These are phyloP conservation scores for Yponomeuta plumbellus DNA, from an alignment of 2,888 invertebrate species.

Conservation along the genomic window DNA sequence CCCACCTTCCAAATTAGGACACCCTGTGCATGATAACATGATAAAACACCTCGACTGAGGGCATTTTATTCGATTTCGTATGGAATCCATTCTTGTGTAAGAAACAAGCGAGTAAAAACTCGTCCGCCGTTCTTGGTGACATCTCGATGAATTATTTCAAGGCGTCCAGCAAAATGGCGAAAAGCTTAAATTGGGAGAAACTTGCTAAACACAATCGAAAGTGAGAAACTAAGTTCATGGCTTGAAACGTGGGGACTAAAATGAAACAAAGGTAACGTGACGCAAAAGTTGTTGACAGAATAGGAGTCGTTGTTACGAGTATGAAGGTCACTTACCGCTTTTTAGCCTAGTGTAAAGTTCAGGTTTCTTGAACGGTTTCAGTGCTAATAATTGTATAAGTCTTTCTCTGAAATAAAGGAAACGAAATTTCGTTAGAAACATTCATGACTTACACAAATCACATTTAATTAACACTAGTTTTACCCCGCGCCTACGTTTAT, in stretches of 20 bases:
- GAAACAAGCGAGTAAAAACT: too few relatives aligned
- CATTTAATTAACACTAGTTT: neutral
- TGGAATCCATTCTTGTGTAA: too few relatives aligned
- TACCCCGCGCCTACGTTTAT: too few relatives aligned
- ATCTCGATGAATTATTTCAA: too few relatives aligned
- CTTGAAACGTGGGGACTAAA: constrained; percentile 29
- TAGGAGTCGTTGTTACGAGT: constrained; percentile 1
- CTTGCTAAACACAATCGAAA: too few relatives aligned
- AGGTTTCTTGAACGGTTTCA: constrained; percentile 95
- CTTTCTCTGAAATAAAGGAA: constrained; percentile 85
- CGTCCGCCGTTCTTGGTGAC: too few relatives aligned
- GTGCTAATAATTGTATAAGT: constrained; percentile 94
- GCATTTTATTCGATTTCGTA: too few relatives aligned
- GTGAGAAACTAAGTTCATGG: neutral
- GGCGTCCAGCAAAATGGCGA: too few relatives aligned
- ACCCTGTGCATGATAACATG: too few relatives aligned
- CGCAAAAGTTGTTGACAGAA: neutral
- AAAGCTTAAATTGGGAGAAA: too few relatives aligned
- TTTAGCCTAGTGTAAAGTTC: constrained; percentile 89
- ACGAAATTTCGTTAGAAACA: constrained; percentile 15
- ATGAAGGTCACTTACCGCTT: constrained; percentile 79
- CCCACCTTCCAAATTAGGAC: too few relatives aligned
- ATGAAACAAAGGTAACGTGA: constrained; percentile 16
- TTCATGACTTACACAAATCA: neutral
- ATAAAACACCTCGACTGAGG: too few relatives aligned